Evolutionary conservation across 2,797 vertebrate species (phyloP).

Genomic region (Poecilia wingei): DNA sequence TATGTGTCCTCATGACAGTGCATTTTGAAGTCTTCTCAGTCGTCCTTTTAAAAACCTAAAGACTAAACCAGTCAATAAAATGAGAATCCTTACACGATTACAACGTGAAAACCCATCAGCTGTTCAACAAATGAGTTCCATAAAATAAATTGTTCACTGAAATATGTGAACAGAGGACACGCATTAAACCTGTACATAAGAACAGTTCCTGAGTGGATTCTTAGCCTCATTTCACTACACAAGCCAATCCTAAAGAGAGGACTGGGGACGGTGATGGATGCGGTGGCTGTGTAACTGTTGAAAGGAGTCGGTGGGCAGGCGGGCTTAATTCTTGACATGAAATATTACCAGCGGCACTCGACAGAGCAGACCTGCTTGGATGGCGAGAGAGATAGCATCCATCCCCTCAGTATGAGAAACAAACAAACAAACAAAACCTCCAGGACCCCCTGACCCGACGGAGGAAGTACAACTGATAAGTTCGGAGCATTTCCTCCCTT

Average conservation of each 20-base stretch:
- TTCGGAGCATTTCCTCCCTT: slow-evolving; percentile 83
- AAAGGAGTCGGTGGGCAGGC: slow-evolving; percentile 66
- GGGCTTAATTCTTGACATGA: slow-evolving; percentile 83
- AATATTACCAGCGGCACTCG: slow-evolving; percentile 80
- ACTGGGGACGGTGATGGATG: slow-evolving; percentile 78
- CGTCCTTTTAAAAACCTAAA: not conserved
- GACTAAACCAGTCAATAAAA: not conserved
- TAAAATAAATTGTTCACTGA: not conserved
- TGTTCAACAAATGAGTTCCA: not conserved
- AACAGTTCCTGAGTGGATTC: slow-evolving; percentile 15
- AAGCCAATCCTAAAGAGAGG: slow-evolving; percentile 34
- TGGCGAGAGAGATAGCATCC: slow-evolving; percentile 83
- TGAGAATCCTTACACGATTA: not conserved
- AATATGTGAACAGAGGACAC: not conserved
- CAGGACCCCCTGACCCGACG: slow-evolving; percentile 80
- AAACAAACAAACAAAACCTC: slow-evolving; percentile 86
- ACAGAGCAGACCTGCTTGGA: slow-evolving; percentile 76
- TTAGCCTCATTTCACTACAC: slow-evolving; percentile 8
- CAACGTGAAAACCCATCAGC: not conserved
- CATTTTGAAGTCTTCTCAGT: not conserved
- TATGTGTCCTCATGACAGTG: not conserved
- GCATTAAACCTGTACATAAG: not conserved
- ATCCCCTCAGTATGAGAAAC: slow-evolving; percentile 79
- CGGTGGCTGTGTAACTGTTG: slow-evolving; percentile 67
- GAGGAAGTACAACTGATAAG: slow-evolving; percentile 85